Percentiles rank a stretch among this genome's conserved stretches.
These are phyloP conservation scores for Syndactyla subalaris DNA, from an alignment of 2,797 vertebrate species.

Conservation along the genomic window DNA sequence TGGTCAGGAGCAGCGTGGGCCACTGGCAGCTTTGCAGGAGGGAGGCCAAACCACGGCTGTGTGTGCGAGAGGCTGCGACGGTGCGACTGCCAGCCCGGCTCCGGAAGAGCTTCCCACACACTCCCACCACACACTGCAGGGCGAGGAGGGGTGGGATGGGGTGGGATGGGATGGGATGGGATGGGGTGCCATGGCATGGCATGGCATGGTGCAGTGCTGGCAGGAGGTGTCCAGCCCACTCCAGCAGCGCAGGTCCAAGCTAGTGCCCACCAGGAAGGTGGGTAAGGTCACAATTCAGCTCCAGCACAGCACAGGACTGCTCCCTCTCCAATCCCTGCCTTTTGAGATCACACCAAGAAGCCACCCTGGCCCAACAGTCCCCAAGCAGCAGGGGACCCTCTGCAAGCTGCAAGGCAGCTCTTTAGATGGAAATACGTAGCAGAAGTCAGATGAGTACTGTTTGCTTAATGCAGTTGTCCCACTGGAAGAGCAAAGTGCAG, in stretches of 20 bases:
- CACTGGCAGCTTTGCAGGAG: conserved; percentile 73
- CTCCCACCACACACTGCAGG: neutral
- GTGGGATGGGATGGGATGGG: no score
- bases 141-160: neutral
- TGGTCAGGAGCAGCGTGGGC: conserved; percentile 81
- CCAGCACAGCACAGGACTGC: neutral
- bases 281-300: neutral
- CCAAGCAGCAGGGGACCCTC: neutral
- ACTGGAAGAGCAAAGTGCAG: neutral
- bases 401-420: neutral
- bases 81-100: conserved; percentile 39
- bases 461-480: conserved; percentile 33
- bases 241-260: neutral
- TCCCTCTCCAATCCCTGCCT: neutral
- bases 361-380: neutral
- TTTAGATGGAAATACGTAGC: neutral
- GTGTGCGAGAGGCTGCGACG: conserved; percentile 51
- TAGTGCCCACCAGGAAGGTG: neutral
- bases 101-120: conserved; percentile 27
- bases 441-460: neutral
- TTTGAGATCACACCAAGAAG: neutral
- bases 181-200: no score
- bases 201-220: neutral
- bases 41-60: conserved; percentile 71
- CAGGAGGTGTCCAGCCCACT: neutral